These are phyloP conservation scores for Desmophyllum pertusum DNA, from an alignment of 92 coral and sea anemone species.

Conservation along the genomic window DNA sequence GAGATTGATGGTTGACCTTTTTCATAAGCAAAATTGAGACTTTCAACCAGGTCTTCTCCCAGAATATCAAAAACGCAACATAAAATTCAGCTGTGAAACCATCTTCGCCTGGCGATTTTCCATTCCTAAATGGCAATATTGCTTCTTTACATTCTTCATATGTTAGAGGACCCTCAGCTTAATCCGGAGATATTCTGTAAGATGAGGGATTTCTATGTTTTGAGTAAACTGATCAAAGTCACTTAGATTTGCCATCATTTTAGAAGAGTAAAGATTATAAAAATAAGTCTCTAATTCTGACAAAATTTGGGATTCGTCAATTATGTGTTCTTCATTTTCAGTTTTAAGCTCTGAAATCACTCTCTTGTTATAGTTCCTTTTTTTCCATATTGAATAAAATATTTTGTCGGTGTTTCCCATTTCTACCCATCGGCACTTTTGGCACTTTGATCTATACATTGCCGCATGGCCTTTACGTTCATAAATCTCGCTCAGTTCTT, in stretches of 20 bases:
- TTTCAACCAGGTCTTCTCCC: background rate
- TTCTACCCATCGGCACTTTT: conserved; percentile 11
- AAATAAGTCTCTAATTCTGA: background rate
- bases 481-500: background rate
- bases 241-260: background rate
- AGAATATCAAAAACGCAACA: background rate
- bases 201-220: conserved; percentile 2
- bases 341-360: background rate
- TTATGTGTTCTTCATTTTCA: background rate
- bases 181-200: background rate
- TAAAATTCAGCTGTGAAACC: conserved; percentile 13
- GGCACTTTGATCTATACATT: background rate
- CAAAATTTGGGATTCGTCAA: background rate
- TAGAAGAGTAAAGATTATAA: conserved; percentile 1
- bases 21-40: background rate
- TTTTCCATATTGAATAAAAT: background rate
- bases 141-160: conserved; percentile 6
- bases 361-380: background rate
- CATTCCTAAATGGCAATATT: background rate
- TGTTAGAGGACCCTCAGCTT: conserved; percentile 15
- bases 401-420: no score
- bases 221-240: conserved; percentile 1
- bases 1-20: conserved; percentile 22
- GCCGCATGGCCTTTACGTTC: background rate
- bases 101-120: conserved; percentile 1